phyloP scores from a whole-genome alignment of 1,140 invertebrate genomes.

The Helicorthomorpha holstii region DNA sequence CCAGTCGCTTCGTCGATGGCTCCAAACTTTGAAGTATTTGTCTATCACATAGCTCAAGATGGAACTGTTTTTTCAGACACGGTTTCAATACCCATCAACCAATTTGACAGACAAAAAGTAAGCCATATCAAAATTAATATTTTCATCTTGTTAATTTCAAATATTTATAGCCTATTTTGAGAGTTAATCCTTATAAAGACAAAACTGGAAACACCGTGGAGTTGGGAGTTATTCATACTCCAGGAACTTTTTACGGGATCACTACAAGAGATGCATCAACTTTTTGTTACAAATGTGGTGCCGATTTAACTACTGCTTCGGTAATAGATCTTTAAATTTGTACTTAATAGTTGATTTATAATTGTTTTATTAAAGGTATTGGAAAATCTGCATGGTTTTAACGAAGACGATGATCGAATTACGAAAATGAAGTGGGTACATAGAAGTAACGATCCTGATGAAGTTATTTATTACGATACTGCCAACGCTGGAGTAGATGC shows the following conservation, averaged over 20 bases:
- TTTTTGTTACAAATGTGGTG: slow-evolving; percentile 12
- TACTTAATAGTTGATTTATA: neutral
- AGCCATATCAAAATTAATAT: slow-evolving; percentile 14
- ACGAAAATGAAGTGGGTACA: slow-evolving; percentile 5
- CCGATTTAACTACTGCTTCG: slow-evolving; percentile 11
- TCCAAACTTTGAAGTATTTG: slow-evolving; percentile 37
- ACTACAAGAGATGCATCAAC: slow-evolving; percentile 13
- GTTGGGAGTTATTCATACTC: slow-evolving; percentile 19
- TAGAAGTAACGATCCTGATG: slow-evolving; percentile 3
- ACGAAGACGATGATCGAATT: neutral
- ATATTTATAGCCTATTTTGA: slow-evolving; percentile 19
- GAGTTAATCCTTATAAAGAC: slow-evolving; percentile 16
- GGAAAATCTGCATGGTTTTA: slow-evolving; percentile 2
- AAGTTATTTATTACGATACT: neutral
- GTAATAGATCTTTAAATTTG: slow-evolving; percentile 10
- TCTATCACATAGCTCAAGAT: slow-evolving; percentile 30
- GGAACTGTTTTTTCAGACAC: slow-evolving; percentile 36
- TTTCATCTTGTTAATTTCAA: slow-evolving; percentile 19
- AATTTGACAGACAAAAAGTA: neutral
- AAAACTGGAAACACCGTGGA: slow-evolving; percentile 15
- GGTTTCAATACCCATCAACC: slow-evolving; percentile 36
- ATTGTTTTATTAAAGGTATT: slow-evolving; percentile 12
- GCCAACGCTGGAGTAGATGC: neutral
- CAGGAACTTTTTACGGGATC: slow-evolving; percentile 13
- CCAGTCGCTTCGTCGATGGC: slow-evolving; percentile 37